These are phyloP conservation scores for Mormoops blainvillei DNA, from an alignment of 2,113 vertebrate genomes.

Conservation along the genomic window DNA sequence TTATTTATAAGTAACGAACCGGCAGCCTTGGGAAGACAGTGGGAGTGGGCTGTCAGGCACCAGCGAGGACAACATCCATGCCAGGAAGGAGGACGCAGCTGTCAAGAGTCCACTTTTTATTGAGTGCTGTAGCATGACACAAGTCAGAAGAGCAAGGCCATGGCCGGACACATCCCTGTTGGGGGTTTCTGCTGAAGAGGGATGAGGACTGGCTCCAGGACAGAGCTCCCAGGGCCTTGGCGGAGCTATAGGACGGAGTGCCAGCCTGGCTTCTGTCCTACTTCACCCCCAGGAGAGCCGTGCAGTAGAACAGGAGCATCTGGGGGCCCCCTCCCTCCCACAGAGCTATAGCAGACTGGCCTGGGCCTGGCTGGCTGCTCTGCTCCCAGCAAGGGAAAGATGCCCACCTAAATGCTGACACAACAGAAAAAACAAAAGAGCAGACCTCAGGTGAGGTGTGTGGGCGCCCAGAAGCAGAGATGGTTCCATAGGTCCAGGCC, in stretches of 20 bases:
- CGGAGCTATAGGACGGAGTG: background rate
- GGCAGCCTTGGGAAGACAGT: background rate
- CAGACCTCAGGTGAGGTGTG: background rate
- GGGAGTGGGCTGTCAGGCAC: background rate
- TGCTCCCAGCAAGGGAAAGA: background rate
- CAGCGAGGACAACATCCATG: background rate
- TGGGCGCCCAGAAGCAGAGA: background rate
- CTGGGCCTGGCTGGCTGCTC: background rate
- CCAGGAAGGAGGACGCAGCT: background rate
- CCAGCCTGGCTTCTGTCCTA: background rate
- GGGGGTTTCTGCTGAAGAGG: background rate
- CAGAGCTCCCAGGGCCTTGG: background rate
- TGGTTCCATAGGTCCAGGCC: background rate
- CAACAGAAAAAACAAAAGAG: background rate
- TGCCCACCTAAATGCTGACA: background rate
- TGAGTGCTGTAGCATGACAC: constrained; percentile 20
- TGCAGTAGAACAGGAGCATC: background rate
- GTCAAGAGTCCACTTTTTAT: constrained; percentile 55
- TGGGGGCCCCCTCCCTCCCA: background rate
- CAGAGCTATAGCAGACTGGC: background rate
- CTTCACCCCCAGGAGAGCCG: background rate
- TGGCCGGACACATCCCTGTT: background rate
- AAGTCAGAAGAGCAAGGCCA: background rate
- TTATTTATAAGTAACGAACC: background rate
- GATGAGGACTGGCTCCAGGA: background rate